Conservation (phyloP, 2,888 invertebrate species). For the Eristalis tenax region DNA sequence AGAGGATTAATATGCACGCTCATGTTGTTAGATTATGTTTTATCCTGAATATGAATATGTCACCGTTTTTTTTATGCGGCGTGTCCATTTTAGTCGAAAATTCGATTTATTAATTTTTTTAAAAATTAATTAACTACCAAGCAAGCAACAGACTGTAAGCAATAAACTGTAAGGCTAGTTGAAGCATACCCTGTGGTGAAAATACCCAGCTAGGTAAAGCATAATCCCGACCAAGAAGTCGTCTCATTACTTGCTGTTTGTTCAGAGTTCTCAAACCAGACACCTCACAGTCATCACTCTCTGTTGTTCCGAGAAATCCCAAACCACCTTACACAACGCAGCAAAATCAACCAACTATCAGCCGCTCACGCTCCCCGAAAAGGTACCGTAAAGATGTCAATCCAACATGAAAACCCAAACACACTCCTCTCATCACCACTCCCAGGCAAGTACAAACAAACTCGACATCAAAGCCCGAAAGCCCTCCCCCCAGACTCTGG, state of each 20-base stretch:
- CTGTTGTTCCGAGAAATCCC: conserved; percentile 48
- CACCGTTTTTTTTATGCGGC: no score
- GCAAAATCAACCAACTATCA: not conserved
- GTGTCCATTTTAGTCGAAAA: no score
- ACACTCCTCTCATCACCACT: conserved; percentile 37
- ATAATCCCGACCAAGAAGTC: not conserved
- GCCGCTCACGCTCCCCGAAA: conserved; percentile 26
- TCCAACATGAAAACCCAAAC: conserved; percentile 16
- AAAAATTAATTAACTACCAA: no score
- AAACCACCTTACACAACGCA: conserved; percentile 2
- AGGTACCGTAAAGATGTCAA: conserved; percentile 60
- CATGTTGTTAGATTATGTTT: no score
- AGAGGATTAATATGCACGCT: no score
- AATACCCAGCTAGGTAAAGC: not conserved
- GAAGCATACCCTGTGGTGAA: not conserved
- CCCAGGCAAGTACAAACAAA: conserved; percentile 39
- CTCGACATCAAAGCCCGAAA: conserved; percentile 13
- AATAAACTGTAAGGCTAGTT: no score
- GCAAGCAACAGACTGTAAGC: no score
- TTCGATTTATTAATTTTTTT: no score
- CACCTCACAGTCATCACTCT: conserved; percentile 48
- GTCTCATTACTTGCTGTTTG: conserved; percentile 59
- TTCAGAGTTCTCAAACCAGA: conserved; percentile 60
- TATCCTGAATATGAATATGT: no score
- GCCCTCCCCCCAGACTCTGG: not conserved